Base-by-base conservation (phyloP, 1,140 invertebrate genomes). In the Sinella curviseta region DNA sequence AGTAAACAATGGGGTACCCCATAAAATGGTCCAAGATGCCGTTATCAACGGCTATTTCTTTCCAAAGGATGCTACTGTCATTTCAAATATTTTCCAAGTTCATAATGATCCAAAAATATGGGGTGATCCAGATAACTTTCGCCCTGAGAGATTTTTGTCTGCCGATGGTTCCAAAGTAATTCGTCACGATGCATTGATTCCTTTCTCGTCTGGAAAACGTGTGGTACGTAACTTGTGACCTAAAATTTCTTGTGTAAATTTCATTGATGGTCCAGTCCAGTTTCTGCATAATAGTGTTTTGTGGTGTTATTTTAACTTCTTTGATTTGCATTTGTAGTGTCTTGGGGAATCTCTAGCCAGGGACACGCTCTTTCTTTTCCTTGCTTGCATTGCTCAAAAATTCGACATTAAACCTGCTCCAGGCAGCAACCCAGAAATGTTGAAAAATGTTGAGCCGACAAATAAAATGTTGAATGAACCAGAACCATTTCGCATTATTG, bases 1-100 rank as follows among this genome's bases (percentile, higher is more conserved):
- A 3, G 88, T 90, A 0, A 90, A 91, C 0, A 85, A 90, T 0
- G 85, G 89, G 24, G 85, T 91, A 14, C 84, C 88, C 0, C 91
- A 92, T 33, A 48, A 57, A n/a, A 60, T 57, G 16, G 3, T 74
- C 3, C 20, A 36, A 1, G 84, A 86, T 60, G 78, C 84, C 1
- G 78, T 73, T 16, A 70, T 87, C 24, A 67, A 81, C 16, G 85
- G 86, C 1, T 86, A 85, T 77, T 35, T 78, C 8, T 85, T 88
- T 57, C 88, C 87, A 8, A 84, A 84, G 74, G 85, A 84, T 36
- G 80, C 86, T 14, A 83, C 85, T 1, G 83, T 88, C 16, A 81
- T 88, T 0, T 85, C 86, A 4, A 88, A 89, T 79, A 76, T 88
- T 36, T 88, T 85, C 70, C 85, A 84, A 1, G 86, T 88, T 84